Evolutionary conservation across 1,140 invertebrate species (phyloP).

Genomic region (Pogonomyrmex californicus): DNA sequence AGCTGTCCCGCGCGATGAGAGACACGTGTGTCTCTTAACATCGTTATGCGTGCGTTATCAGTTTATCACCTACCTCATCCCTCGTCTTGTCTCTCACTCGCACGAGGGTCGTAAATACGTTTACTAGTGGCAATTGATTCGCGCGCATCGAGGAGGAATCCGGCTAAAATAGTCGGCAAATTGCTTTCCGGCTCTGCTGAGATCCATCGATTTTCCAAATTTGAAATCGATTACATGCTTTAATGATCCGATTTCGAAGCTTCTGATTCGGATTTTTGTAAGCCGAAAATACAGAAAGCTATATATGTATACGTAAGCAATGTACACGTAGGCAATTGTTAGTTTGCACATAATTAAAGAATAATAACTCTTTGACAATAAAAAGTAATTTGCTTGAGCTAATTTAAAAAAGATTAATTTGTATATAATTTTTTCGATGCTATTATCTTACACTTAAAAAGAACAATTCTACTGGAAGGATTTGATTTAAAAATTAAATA

Average conservation of each 20-base stretch:
- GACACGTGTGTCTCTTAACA: slow-evolving; percentile 61
- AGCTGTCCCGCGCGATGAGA: background rate
- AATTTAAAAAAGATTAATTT: slow-evolving; percentile 1
- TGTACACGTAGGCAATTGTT: background rate
- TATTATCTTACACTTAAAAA: background rate
- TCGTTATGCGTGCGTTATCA: slow-evolving; percentile 65
- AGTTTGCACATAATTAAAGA: background rate
- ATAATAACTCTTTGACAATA: slow-evolving; percentile 3
- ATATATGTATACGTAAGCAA: background rate
- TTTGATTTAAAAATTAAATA: too few species aligned
- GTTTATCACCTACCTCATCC: slow-evolving; percentile 62
- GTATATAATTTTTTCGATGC: background rate
- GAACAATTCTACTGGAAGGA: too few species aligned
- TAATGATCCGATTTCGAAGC: slow-evolving; percentile 31
- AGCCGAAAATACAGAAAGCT: background rate
- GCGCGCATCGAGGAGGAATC: slow-evolving; percentile 34
- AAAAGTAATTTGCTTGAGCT: background rate
- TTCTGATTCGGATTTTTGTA: slow-evolving; percentile 2
- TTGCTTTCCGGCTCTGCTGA: slow-evolving; percentile 53
- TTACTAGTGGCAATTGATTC: slow-evolving; percentile 45
- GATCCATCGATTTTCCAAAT: background rate
- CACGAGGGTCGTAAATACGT: slow-evolving; percentile 60
- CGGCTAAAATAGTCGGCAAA: slow-evolving; percentile 45
- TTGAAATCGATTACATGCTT: slow-evolving; percentile 19
- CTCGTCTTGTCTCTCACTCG: slow-evolving; percentile 42